Evolutionary conservation across 1,140 invertebrate genomes (phyloP), one percentile per base, ranked within the genome.

Genomic region (Drosophila ambigua): DNA sequence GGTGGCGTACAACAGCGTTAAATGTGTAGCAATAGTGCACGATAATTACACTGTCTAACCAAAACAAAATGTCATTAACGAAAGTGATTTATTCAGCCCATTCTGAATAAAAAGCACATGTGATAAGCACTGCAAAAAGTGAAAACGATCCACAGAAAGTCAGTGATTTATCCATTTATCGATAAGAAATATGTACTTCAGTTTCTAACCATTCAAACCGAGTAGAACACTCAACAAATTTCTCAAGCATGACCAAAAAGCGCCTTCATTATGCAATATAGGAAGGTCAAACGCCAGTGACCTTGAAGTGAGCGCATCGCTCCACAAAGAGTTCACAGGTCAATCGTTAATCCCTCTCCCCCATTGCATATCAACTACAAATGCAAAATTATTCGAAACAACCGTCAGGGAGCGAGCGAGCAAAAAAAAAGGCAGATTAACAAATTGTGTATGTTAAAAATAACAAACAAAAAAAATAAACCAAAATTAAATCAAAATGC

Each of bases 371-470:
- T 72, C 68, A 13, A 39, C 58, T 53, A 52, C 58, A 54, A 50
- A 64, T 49, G 51, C 52, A 52, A 72, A 72, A 48, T 50, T 68
- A 69, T 69, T 59, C 53, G 20, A 83, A 75, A 74, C 52, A 65
- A 82, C 68, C 48, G 53, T 50, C 45, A 53, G 51, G 43, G 35
- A 35, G 31, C 2, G 46, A 54, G 48, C 24, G 39, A 39, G 43
- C 54, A 53, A 54, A 64, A 59, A 59, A 72, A 58, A 43, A 24
- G 20, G 20, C 48, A 74, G 81, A 81, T 84, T 84, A 87, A 74
- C 74, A 85, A 80, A 73, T 85, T 85, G 65, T 61, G 75, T 71
- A 44, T 55, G 65, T 79, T 85, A 76, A 79, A 84, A 83, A 83
- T 85, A 84, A 83, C 84, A 79, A 83, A 67, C n/a, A 65, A 83